phyloP scores from a whole-genome alignment of 2,888 invertebrate species.

The Sinodicranocentrus sp. region DNA sequence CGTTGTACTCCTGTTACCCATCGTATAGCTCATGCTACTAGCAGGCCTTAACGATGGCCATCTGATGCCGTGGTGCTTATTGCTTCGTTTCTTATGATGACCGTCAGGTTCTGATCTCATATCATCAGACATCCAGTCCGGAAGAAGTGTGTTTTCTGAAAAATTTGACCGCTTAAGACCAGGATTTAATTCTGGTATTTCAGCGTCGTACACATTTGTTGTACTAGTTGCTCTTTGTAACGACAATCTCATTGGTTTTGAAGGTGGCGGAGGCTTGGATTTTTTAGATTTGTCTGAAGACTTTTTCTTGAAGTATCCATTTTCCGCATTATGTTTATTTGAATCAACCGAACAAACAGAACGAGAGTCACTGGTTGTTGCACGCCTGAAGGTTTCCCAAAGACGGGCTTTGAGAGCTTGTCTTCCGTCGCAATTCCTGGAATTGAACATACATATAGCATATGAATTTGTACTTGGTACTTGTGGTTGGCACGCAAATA shows the following conservation, averaged over 20 bases:
- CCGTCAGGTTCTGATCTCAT: conserved; percentile 73
- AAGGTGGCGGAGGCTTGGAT: conserved; percentile 83
- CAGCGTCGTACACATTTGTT: conserved; percentile 74
- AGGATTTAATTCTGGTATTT: conserved; percentile 75
- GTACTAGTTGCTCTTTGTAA: conserved; percentile 88
- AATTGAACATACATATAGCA: too few species aligned
- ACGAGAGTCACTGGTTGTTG: conserved; percentile 75
- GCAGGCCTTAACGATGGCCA: conserved; percentile 76
- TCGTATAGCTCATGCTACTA: conserved; percentile 75
- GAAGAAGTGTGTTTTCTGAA: conserved; percentile 75
- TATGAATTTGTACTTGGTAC: too few species aligned
- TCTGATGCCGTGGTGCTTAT: conserved; percentile 74
- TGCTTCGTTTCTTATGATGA: conserved; percentile 68
- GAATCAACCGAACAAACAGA: conserved; percentile 76
- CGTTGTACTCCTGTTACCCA: conserved; percentile 68
- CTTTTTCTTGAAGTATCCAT: conserved; percentile 75
- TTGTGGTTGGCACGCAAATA: too few species aligned
- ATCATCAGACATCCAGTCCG: conserved; percentile 75
- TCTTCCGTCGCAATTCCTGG: conserved; percentile 73
- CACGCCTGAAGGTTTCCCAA: conserved; percentile 76
- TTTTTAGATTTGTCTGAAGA: conserved; percentile 73
- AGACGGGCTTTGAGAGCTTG: conserved; percentile 75
- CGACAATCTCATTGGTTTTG: conserved; percentile 90
- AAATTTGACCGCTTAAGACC: conserved; percentile 74
- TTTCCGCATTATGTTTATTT: conserved; percentile 65